Evolutionary conservation across 1,140 invertebrate species (phyloP), one percentile per base, ranked within the genome.

Genomic region (Zeugodacus cucurbitae): DNA sequence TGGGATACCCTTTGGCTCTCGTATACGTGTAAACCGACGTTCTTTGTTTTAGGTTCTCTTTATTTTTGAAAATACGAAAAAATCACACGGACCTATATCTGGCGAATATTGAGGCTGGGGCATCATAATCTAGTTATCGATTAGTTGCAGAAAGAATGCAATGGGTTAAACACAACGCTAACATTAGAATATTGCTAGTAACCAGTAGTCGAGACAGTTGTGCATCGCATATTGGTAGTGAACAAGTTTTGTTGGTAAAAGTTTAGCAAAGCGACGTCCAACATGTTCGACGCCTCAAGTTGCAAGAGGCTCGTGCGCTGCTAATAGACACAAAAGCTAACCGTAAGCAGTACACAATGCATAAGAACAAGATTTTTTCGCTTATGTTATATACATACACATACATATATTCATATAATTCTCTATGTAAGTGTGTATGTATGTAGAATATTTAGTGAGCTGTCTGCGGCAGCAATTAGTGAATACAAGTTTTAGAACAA

Each of bases 251-350:
- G 37, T 48, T 48, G 41, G n/a, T 41, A 82, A 82, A 44, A 82
- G 74, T 48, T 82, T 74, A 11, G 37, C 74, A 74, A 74, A 32
- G 5, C 3, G 34, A 5, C 32, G 37, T 48, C 74, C 11, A 82
- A 82, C 74, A 82, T 26, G 74, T 48, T 82, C 41, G 74, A 82
- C 37, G n/a, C 74, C 3, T 26, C 17, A 26, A 37, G 74, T 82
- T 82, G 74, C 37, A 82, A 44, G 74, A 48, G 74, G 74, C 74
- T 82, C 74, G 37, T 82, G 37, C 41, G 20, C 41, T 48, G 74
- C 11, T n/a, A 26, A 11, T 41, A 4, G 11, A 22, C n/a, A 74
- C 2, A 37, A 17, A 34, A 41, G 34, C 32, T 2, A 74, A 3
- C 6, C 17, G 6, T 67, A 34, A 34, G 11, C 58, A 59, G n/a